A percentile compares a stretch with the other conserved stretches of the same genome.
Conservation (phyloP, 2,888 invertebrate genomes). For the Notodonta ziczac region DNA sequence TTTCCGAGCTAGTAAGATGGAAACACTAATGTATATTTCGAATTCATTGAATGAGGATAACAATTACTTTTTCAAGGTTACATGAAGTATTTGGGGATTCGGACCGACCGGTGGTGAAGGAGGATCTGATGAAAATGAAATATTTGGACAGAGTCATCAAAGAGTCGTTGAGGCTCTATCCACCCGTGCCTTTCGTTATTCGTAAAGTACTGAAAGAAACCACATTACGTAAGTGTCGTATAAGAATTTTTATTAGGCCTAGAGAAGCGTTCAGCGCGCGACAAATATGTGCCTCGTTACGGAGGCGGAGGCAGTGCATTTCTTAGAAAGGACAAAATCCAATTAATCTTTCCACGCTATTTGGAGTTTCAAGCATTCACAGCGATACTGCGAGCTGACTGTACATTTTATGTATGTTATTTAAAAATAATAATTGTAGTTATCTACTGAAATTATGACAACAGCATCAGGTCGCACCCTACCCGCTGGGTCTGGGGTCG, state of each 20-base stretch:
- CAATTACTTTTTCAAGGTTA: conserved; percentile 48
- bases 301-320: no score
- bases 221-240: conserved; percentile 55
- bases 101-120: conserved; percentile 63
- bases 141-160: conserved; percentile 73
- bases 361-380: no score
- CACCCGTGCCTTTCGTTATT: conserved; percentile 74
- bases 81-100: conserved; percentile 64
- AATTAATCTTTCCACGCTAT: no score
- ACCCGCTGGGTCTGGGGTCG: conserved; percentile 73
- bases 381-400: no score
- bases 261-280: no score
- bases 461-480: conserved; percentile 62
- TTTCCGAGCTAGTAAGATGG: no score
- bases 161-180: conserved; percentile 69
- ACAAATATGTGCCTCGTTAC: no score
- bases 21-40: no score
- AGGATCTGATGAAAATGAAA: conserved; percentile 62
- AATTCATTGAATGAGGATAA: no score
- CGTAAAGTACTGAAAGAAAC: conserved; percentile 66
- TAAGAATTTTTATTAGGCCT: not conserved
- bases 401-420: no score
- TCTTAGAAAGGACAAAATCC: no score
- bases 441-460: conserved; percentile 17
- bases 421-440: not conserved